Evolutionary conservation across 2,797 vertebrate species (phyloP).

Genomic region (Philypnodon macrostomus): DNA sequence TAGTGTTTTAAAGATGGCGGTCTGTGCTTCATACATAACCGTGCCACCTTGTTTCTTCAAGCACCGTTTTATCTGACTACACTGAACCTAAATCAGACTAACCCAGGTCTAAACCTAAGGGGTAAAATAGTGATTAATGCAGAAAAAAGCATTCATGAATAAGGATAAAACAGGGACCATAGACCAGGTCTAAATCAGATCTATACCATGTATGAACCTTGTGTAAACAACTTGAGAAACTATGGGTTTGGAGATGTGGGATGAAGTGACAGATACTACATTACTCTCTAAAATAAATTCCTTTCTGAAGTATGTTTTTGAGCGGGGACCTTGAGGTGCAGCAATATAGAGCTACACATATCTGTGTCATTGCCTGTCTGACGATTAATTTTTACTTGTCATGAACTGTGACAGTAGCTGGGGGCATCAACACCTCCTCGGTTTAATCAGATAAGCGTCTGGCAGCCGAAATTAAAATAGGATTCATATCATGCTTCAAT

Average conservation of each 20-base stretch:
- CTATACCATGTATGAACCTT: too few relatives aligned
- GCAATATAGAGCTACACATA: background rate
- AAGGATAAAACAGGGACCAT: too few relatives aligned
- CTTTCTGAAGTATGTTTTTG: background rate
- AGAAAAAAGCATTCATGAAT: too few relatives aligned
- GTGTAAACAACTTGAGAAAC: too few relatives aligned
- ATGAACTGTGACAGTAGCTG: constrained; percentile 28
- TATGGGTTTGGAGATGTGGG: too few relatives aligned
- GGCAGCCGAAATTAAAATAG: constrained; percentile 34
- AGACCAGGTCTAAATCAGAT: too few relatives aligned
- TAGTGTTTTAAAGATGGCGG: constrained; percentile 2
- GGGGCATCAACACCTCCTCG: constrained; percentile 15
- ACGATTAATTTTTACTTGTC: constrained; percentile 38
- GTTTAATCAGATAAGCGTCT: constrained; percentile 35
- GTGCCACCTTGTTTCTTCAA: too few relatives aligned
- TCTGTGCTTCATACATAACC: constrained; percentile 5
- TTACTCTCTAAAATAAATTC: constrained; percentile 17
- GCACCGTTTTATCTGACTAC: too few relatives aligned
- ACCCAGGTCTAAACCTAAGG: too few relatives aligned
- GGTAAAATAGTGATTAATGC: too few relatives aligned
- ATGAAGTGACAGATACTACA: too few relatives aligned
- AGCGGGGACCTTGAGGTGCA: background rate
- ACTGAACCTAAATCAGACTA: too few relatives aligned
- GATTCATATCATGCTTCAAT: constrained; percentile 10
- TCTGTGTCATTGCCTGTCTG: constrained; percentile 3